phyloP scores from a whole-genome alignment of 2,888 invertebrate species.

The Ochropleura leucogaster region DNA sequence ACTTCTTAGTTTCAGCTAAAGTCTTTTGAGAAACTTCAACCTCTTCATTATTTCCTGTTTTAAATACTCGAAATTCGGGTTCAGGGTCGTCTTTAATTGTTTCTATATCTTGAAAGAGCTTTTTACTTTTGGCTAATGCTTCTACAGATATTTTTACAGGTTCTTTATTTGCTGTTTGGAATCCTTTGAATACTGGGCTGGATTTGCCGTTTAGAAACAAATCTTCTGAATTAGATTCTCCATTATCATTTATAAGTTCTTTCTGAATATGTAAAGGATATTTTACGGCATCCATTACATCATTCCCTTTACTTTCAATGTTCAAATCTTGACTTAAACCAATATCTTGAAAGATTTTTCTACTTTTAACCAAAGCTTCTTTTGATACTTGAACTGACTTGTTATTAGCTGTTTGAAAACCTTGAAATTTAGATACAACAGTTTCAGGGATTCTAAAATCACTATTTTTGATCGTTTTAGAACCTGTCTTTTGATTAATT shows the following conservation, averaged over 20 bases:
- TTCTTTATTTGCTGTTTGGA: conserved; percentile 79
- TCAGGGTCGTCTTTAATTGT: conserved; percentile 30
- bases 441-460: conserved; percentile 22
- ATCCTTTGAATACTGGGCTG: conserved; percentile 63
- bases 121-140: conserved; percentile 75
- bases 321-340: conserved; percentile 26
- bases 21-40: conserved; percentile 71
- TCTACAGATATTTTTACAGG: conserved; percentile 74
- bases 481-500: neutral
- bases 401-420: conserved; percentile 80
- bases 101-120: conserved; percentile 70
- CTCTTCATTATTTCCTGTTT: conserved; percentile 70
- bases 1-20: conserved; percentile 72
- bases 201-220: neutral
- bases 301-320: neutral
- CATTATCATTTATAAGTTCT: neutral
- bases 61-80: conserved; percentile 63
- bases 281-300: neutral
- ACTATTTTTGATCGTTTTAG: neutral
- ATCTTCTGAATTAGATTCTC: neutral
- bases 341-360: conserved; percentile 66
- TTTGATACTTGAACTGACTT: conserved; percentile 70
- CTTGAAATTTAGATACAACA: conserved; percentile 33
- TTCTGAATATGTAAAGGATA: neutral
- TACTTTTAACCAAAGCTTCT: conserved; percentile 73